Base-by-base conservation (phyloP, 2,888 invertebrate genomes). In the Drosophila kokeensis region DNA sequence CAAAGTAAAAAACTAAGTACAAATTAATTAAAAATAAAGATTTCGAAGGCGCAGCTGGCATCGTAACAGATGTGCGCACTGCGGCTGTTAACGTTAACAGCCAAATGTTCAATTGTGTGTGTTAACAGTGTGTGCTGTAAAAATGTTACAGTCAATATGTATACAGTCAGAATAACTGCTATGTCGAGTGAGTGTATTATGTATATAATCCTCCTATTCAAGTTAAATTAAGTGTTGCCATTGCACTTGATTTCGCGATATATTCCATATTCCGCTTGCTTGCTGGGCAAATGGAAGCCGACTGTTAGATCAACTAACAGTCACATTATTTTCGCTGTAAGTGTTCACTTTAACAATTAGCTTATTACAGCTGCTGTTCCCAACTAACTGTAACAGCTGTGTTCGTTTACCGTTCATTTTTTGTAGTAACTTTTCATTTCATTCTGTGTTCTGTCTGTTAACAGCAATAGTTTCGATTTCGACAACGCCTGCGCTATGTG, bases 401-500 rank as follows among this genome's bases (percentile, higher is more conserved):
- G 21, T 15, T 15, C 45, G 45, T 21, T 29, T 40, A 36, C 45
- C 21, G 60, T n/a, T 27, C 36, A 40, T 15, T 15, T 8, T 24
- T 15, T n/a, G 49, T 24, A 30, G 30, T 36, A n/a, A 48, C 59
- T 40, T 45, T 24, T 45, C 42, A 42, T 42, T 21, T 42, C 21
- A 42, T 11, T 42, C 34, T 42, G 61, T 42, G 61, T 21, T 11
- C 29, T 42, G 61, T 58, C 8, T 7, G 32, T 40, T 52, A 5
- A 52, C 32, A 30, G 48, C 30, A 30, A 50, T 29, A 30, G 55
- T 36, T 53, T 49, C 54, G 36, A 57, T 58, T 53, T 45, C 45
- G 45, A 69, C 73, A 73, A 63, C 76, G 76, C 63, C 76, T 40
- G 76, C 70, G 70, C 48, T 66, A 59, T 57, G 13, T 49, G 11